A percentile compares a stretch with the other conserved stretches of the same genome.
Conservation (phyloP, 2,113 vertebrate species). For the Malurus alboscapulatus region DNA sequence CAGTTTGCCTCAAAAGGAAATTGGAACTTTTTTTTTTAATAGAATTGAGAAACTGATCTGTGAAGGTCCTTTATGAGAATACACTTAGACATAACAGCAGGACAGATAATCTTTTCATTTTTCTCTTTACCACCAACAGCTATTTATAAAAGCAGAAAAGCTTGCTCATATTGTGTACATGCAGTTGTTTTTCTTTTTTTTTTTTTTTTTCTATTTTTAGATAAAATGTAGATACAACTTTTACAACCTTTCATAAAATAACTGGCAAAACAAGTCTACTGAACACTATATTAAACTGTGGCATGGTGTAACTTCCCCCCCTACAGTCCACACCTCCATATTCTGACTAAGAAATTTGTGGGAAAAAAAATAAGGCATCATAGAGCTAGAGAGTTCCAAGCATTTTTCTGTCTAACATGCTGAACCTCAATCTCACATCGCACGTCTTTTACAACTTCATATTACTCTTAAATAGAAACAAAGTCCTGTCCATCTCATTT, state of each 20-base stretch:
- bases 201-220: neutral
- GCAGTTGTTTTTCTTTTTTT: neutral
- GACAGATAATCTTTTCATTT: slow-evolving; percentile 3
- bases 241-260: neutral
- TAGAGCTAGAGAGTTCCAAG: neutral
- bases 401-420: neutral
- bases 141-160: neutral
- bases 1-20: neutral
- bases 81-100: neutral
- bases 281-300: neutral
- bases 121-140: neutral
- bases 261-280: neutral
- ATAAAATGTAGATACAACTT: neutral
- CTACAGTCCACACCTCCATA: neutral
- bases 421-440: neutral
- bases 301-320: neutral
- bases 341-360: neutral
- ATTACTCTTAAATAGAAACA: neutral
- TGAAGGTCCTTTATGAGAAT: neutral
- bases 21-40: neutral
- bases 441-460: neutral
- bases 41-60: neutral
- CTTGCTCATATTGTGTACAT: neutral
- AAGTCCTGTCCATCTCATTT: neutral
- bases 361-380: neutral